These are phyloP conservation scores for Periophthalmus magnuspinnatus DNA, from an alignment of 2,797 vertebrate genomes.

Conservation along the genomic window DNA sequence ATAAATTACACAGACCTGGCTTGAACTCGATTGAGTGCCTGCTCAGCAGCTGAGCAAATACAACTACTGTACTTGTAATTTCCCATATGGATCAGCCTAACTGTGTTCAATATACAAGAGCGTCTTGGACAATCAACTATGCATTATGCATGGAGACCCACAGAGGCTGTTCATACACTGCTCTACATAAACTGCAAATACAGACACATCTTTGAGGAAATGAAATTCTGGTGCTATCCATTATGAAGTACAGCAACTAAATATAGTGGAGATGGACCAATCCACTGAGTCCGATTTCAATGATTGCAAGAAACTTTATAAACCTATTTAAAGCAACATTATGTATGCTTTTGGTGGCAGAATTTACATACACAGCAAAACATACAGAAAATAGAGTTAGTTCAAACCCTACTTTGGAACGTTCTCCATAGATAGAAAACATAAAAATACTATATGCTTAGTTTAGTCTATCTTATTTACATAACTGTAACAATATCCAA, in stretches of 20 bases:
- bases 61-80: constrained; percentile 15
- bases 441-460: too few relatives aligned
- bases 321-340: too few relatives aligned
- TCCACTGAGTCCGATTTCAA: not conserved
- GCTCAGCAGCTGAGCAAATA: constrained; percentile 4
- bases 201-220: constrained; percentile 18
- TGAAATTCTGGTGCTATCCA: constrained; percentile 21
- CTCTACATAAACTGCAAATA: constrained; percentile 13
- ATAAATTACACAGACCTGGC: constrained; percentile 1
- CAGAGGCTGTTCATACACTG: constrained; percentile 24
- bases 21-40: constrained; percentile 4
- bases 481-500: too few relatives aligned
- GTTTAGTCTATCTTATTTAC: too few relatives aligned
- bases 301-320: not conserved
- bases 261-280: constrained; percentile 1
- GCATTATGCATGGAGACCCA: constrained; percentile 30
- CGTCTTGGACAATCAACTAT: constrained; percentile 15
- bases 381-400: too few relatives aligned
- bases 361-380: too few relatives aligned
- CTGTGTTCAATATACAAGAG: constrained; percentile 19
- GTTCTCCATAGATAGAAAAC: too few relatives aligned
- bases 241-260: constrained; percentile 1
- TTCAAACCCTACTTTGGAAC: too few relatives aligned
- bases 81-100: constrained; percentile 19
- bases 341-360: too few relatives aligned